phyloP scores from a whole-genome alignment of 2,113 vertebrate genomes.

The Ivindomyrus marchei region DNA sequence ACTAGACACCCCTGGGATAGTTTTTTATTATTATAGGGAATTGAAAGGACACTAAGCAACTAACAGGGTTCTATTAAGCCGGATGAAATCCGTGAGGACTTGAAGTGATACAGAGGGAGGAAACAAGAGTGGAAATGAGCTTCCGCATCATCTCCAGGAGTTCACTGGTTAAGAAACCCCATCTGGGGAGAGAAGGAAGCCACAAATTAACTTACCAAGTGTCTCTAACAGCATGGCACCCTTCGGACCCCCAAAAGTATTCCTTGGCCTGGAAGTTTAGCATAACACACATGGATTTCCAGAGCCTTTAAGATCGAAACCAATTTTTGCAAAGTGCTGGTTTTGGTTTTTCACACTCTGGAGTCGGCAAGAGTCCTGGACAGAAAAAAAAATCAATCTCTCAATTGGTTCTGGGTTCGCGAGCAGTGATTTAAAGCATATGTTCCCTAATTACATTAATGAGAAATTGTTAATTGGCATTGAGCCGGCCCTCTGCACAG shows the following conservation, averaged over 20 bases:
- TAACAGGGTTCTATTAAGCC: slow-evolving; percentile 16
- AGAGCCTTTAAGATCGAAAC: slow-evolving; percentile 23
- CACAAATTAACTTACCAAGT: not conserved
- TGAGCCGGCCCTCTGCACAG: slow-evolving; percentile 47
- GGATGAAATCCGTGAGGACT: not conserved
- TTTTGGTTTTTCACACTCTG: slow-evolving; percentile 52
- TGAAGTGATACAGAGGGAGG: not conserved
- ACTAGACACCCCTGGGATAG: not conserved
- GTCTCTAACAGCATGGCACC: not conserved
- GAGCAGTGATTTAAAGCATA: slow-evolving; percentile 75
- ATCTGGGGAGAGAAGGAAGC: not conserved
- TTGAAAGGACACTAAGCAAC: slow-evolving; percentile 5
- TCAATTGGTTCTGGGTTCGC: slow-evolving; percentile 59
- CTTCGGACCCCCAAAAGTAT: not conserved
- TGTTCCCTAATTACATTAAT: slow-evolving; percentile 78
- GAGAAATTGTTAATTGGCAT: slow-evolving; percentile 70
- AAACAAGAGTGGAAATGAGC: not conserved
- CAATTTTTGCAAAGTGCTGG: slow-evolving; percentile 46
- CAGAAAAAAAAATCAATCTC: slow-evolving; percentile 53
- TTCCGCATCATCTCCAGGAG: not conserved
- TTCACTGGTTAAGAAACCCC: not conserved
- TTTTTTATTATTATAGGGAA: slow-evolving; percentile 12
- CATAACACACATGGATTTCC: slow-evolving; percentile 31
- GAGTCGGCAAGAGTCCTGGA: slow-evolving; percentile 29
- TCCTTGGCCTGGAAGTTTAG: not conserved